Conservation (phyloP, 1,140 invertebrate genomes). For the Orchestia grillus region DNA sequence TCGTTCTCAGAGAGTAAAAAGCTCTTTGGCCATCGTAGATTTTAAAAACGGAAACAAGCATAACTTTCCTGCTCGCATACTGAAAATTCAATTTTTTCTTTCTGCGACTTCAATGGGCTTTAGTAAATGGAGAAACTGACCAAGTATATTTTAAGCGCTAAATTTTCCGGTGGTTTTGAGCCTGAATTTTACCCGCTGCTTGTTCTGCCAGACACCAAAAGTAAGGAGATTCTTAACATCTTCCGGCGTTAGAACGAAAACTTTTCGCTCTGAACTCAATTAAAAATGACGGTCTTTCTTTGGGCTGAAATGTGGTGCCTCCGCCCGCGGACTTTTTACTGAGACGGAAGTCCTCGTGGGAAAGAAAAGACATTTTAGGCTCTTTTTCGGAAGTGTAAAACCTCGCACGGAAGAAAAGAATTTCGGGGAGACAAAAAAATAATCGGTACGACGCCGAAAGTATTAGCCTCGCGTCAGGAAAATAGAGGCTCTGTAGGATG, state of each 20-base stretch:
- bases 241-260: not conserved
- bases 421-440: not conserved
- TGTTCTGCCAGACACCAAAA: not conserved
- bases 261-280: not conserved
- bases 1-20: too few relatives aligned
- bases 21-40: too few relatives aligned
- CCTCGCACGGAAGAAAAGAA: not conserved
- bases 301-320: not conserved
- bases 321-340: not conserved
- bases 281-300: not conserved
- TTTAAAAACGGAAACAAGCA: too few relatives aligned
- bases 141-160: not conserved
- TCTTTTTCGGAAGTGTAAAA: not conserved
- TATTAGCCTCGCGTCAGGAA: too few relatives aligned
- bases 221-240: not conserved
- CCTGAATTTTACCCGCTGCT: not conserved
- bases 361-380: not conserved
- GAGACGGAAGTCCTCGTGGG: not conserved
- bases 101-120: too few relatives aligned
- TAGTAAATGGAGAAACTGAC: too few relatives aligned
- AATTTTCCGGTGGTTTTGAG: not conserved
- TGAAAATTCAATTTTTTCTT: too few relatives aligned
- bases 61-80: too few relatives aligned
- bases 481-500: too few relatives aligned
- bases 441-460: too few relatives aligned